Evolutionary conservation across 2,113 vertebrate species (phyloP), one percentile per base, ranked within the genome.

Genomic region (Notiomystis cincta): DNA sequence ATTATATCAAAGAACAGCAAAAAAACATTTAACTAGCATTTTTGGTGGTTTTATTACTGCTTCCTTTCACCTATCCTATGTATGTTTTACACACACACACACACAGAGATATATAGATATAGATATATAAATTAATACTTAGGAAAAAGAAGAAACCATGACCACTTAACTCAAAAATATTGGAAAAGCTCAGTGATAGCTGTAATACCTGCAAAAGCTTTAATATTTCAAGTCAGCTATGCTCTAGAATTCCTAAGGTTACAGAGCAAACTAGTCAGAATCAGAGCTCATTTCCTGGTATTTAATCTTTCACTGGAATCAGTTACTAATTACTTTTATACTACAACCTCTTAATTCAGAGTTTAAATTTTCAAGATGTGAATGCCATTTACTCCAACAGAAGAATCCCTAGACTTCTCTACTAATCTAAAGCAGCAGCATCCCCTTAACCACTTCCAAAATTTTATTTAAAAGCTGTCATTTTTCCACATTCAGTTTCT

Each of bases 331-430:
- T 66, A 50, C n/a, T 87, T 69, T 62, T 42, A 80, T 35, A 81
- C 17, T 37, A 82, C 28, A 51, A 11, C 54, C 31, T 47, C 44
- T 75, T 62, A 54, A 77, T 40, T 90, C 42, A 18, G n/a, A 54
- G 57, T 71, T 89, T 31, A 82, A 61, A 44, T 69, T 69, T 71
- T 70, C 28, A 77, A 89, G 72, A 75, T 30, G 73, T 42, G 70
- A 95, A 92, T 62, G 58, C 24, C 67, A 82, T 60, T 95, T 84
- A 60, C 22, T 60, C 48, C 61, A 28, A 84, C 61, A 58, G 58
- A 81, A 90, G n/a, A 86, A 75, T 35, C 53, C 33, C 64, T 44
- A 15, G 16, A 61, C 27, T 80, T 73, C 35, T 81, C 89, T 54
- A 47, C 38, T 66, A 90, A 83, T 54, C 60, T 28, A 75, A 87